Evolutionary conservation across 2,888 invertebrate species (phyloP).

Genomic region (Tuberolachnus salignus): DNA sequence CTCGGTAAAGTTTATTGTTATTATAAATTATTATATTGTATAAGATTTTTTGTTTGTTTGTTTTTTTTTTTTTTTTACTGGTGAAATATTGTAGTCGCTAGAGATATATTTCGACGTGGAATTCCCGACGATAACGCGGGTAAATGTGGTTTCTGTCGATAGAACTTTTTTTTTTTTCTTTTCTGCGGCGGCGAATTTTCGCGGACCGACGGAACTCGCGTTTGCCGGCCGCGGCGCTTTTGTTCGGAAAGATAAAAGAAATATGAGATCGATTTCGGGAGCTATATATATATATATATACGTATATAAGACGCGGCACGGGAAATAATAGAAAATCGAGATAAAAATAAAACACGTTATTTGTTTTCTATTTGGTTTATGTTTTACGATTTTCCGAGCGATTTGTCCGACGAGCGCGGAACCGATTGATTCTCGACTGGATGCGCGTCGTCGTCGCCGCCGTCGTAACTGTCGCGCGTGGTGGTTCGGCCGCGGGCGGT

Average conservation of each 20-base stretch:
- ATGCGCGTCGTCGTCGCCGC: background rate
- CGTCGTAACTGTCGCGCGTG: background rate
- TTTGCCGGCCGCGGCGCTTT: background rate
- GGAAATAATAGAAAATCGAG: background rate
- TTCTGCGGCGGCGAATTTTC: background rate
- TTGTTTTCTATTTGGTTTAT: conserved; percentile 44
- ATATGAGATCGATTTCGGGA: conserved; percentile 28
- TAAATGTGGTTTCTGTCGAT: background rate
- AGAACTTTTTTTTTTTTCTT: no score
- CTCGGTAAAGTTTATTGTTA: no score
- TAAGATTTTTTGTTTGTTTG: no score
- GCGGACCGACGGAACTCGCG: no score
- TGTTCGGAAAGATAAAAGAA: background rate
- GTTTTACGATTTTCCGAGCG: conserved; percentile 33
- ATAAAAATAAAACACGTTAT: conserved; percentile 34
- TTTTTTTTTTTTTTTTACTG: no score
- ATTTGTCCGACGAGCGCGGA: conserved; percentile 18
- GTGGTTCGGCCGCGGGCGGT: background rate
- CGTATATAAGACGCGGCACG: no score
- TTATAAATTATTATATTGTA: no score
- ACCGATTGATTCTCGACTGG: conserved; percentile 32
- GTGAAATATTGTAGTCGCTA: no score
- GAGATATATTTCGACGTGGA: no score
- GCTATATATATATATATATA: no score
- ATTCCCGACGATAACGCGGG: no score